Evolutionary conservation across 1,140 invertebrate species (phyloP).

Genomic region (Marisa cornuarietis): DNA sequence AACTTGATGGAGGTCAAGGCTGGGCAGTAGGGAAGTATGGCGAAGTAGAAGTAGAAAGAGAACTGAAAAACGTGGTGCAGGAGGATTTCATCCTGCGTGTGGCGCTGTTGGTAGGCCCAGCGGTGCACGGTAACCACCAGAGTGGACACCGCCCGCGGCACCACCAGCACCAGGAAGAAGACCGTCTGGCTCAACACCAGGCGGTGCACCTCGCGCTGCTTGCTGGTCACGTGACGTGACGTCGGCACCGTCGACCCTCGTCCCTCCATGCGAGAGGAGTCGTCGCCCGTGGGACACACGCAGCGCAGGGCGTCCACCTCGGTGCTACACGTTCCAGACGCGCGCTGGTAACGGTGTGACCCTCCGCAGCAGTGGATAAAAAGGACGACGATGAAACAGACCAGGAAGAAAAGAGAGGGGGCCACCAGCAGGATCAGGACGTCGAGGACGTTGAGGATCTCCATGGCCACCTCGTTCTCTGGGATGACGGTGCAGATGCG

Average conservation of each 20-base stretch:
- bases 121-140: conserved; percentile 25
- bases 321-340: too few species aligned
- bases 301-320: too few species aligned
- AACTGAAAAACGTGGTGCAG: conserved; percentile 46
- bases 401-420: conserved; percentile 37
- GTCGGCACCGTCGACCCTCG: too few species aligned
- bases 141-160: conserved; percentile 43
- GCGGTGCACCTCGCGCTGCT: conserved; percentile 38
- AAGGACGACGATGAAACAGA: conserved; percentile 33
- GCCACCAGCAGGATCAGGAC: conserved; percentile 38
- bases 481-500: conserved; percentile 43
- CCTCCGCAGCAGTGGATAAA: not conserved
- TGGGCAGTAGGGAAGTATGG: conserved; percentile 38
- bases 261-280: too few species aligned
- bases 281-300: too few species aligned
- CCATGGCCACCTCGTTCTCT: conserved; percentile 45
- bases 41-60: conserved; percentile 46
- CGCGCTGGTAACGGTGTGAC: too few species aligned
- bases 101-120: conserved; percentile 12
- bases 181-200: conserved; percentile 39
- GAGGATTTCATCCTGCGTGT: conserved; percentile 33
- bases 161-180: conserved; percentile 44
- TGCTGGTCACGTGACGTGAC: not conserved
- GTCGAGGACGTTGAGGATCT: conserved; percentile 46
- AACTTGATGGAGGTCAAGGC: conserved; percentile 34